Percentiles rank a stretch among this genome's conserved stretches.
Conservation (phyloP, 2,888 invertebrate genomes). For the Drosophila rellima region DNA sequence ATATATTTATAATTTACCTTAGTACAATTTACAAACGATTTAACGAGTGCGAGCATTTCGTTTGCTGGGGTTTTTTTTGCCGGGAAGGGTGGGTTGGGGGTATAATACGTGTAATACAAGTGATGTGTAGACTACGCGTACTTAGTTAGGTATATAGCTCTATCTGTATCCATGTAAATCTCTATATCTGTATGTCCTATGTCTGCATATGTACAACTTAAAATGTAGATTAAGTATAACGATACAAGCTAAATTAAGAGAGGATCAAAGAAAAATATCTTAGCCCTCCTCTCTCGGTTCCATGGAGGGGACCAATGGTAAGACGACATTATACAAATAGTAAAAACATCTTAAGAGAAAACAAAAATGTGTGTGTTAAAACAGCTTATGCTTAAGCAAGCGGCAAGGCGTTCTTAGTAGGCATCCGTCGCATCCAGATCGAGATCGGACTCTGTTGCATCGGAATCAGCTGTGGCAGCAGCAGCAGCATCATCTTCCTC, state of each 20-base stretch:
- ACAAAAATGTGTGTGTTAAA: constrained; percentile 1
- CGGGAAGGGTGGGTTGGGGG: constrained; percentile 7
- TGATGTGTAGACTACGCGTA: constrained; percentile 4
- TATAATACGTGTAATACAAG: constrained; percentile 14
- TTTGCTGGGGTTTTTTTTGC: neutral
- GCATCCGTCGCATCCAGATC: constrained; percentile 24
- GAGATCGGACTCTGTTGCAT: constrained; percentile 24
- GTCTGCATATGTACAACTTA: constrained; percentile 66
- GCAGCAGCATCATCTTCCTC: constrained; percentile 18
- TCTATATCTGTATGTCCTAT: constrained; percentile 1
- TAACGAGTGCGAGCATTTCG: constrained; percentile 18
- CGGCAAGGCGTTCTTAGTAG: constrained; percentile 40
- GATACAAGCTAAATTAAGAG: constrained; percentile 23
- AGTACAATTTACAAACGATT: constrained; percentile 7
- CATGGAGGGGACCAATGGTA: neutral
- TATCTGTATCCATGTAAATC: constrained; percentile 8
- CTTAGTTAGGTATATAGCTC: constrained; percentile 6
- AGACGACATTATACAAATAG: constrained; percentile 20
- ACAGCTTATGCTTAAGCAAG: constrained; percentile 26
- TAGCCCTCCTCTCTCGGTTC: neutral
- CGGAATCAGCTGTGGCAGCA: constrained; percentile 9
- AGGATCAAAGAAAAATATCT: constrained; percentile 31
- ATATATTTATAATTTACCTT: constrained; percentile 7
- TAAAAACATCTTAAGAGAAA: constrained; percentile 14
- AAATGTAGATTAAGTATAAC: constrained; percentile 24